These are phyloP conservation scores for Stercorarius parasiticus DNA, from an alignment of 2,113 vertebrate genomes.

Conservation along the genomic window DNA sequence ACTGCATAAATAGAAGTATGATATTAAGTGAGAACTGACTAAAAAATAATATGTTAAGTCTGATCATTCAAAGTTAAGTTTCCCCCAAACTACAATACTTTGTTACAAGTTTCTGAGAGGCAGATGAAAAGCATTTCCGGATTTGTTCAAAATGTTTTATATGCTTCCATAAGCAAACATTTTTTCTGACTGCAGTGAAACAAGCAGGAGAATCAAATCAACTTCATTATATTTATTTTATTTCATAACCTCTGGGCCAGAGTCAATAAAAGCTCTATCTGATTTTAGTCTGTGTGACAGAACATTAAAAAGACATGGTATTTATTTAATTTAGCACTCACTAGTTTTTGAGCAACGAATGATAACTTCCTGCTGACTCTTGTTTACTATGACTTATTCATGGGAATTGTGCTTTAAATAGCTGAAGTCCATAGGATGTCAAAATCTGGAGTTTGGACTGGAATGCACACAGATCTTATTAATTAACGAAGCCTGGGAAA, in stretches of 20 bases:
- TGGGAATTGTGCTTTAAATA: slow-evolving; percentile 38
- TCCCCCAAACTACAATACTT: background rate
- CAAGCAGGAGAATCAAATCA: slow-evolving; percentile 31
- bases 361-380: slow-evolving; percentile 66
- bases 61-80: background rate
- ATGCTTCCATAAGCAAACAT: background rate
- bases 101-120: background rate
- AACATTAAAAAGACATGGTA: slow-evolving; percentile 35
- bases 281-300: slow-evolving; percentile 46
- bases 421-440: slow-evolving; percentile 50
- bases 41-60: background rate
- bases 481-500: slow-evolving; percentile 54
- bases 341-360: slow-evolving; percentile 56
- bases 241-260: background rate
- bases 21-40: slow-evolving; percentile 10
- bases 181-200: slow-evolving; percentile 12
- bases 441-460: slow-evolving; percentile 26
- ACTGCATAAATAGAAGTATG: background rate
- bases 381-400: slow-evolving; percentile 12
- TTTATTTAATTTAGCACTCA: slow-evolving; percentile 57
- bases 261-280: slow-evolving; percentile 47
- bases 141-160: slow-evolving; percentile 2
- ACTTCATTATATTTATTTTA: slow-evolving; percentile 51
- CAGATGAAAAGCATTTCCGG: background rate
- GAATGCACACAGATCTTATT: slow-evolving; percentile 49